These are phyloP conservation scores for Toxotes chatareus DNA, from an alignment of 2,113 vertebrate genomes.

Conservation along the genomic window DNA sequence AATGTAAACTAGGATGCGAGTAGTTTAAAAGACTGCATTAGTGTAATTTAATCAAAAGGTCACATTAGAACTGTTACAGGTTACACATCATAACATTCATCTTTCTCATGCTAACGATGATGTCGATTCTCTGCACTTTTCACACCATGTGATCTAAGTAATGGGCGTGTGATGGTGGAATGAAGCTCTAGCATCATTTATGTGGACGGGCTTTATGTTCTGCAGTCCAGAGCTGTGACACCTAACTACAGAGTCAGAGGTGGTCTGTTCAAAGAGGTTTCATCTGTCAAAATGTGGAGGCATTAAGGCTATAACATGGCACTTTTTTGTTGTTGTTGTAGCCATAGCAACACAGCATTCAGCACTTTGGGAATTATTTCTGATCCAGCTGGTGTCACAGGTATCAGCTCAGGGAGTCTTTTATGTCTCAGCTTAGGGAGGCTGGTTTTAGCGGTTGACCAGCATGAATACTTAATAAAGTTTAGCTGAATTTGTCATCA, in stretches of 20 bases:
- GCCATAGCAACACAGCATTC: constrained; percentile 27
- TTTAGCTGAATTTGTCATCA: neutral
- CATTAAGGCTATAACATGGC: neutral
- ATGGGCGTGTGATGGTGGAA: neutral
- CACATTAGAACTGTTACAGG: too few species aligned
- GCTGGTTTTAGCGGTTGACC: neutral
- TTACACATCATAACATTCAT: neutral
- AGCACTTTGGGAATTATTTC: constrained; percentile 18
- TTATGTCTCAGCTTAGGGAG: neutral
- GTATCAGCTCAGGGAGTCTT: neutral
- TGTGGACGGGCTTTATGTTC: neutral
- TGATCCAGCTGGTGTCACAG: constrained; percentile 8
- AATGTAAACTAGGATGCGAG: too few species aligned
- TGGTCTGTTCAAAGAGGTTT: constrained; percentile 1
- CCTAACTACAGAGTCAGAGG: neutral
- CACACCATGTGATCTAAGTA: neutral
- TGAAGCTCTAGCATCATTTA: neutral
- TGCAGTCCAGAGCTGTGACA: neutral
- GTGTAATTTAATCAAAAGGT: too few species aligned
- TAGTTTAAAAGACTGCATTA: too few species aligned
- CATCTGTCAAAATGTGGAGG: constrained; percentile 3
- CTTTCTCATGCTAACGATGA: too few species aligned
- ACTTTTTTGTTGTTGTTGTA: neutral
- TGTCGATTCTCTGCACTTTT: neutral
- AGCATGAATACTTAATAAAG: neutral